Evolutionary conservation across 2,888 invertebrate genomes (phyloP).

Genomic region (Ethmia dodecea): DNA sequence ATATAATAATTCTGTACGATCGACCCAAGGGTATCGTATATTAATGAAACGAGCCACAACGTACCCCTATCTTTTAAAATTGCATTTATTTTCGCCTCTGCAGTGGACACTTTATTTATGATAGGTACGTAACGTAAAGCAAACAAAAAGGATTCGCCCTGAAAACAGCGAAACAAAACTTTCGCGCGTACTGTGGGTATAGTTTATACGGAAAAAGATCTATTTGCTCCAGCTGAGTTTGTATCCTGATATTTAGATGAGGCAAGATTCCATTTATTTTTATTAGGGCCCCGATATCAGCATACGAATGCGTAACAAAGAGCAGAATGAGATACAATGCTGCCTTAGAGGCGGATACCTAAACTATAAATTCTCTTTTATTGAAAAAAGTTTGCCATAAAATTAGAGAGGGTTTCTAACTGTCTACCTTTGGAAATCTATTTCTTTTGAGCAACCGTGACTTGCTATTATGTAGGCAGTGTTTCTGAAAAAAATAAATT

Average conservation of each 20-base stretch:
- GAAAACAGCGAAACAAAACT: conserved; percentile 5
- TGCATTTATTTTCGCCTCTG: not conserved
- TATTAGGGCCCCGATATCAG: conserved; percentile 57
- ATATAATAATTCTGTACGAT: too few relatives aligned
- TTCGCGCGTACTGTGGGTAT: not conserved
- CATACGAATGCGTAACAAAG: conserved; percentile 56
- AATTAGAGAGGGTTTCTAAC: conserved; percentile 7
- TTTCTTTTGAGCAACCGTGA: conserved; percentile 1
- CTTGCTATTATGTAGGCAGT: too few relatives aligned
- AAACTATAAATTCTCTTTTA: conserved; percentile 35
- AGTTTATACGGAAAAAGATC: conserved; percentile 22
- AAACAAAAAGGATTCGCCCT: conserved; percentile 1
- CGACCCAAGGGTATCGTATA: too few relatives aligned
- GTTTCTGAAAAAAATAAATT: too few relatives aligned
- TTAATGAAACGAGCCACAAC: too few relatives aligned
- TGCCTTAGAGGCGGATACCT: conserved; percentile 26
- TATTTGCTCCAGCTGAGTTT: conserved; percentile 37
- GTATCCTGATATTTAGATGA: conserved; percentile 61
- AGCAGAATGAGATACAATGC: conserved; percentile 39
- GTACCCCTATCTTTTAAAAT: not conserved
- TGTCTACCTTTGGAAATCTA: conserved; percentile 7
- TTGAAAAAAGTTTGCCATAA: conserved; percentile 24
- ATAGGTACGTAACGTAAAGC: not conserved
- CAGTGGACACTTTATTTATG: conserved; percentile 1
- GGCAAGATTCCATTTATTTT: conserved; percentile 56